A percentile compares a stretch with the other conserved stretches of the same genome.
Evolutionary conservation across 2,888 invertebrate genomes (phyloP).

Genomic region (Drosophila cognata): DNA sequence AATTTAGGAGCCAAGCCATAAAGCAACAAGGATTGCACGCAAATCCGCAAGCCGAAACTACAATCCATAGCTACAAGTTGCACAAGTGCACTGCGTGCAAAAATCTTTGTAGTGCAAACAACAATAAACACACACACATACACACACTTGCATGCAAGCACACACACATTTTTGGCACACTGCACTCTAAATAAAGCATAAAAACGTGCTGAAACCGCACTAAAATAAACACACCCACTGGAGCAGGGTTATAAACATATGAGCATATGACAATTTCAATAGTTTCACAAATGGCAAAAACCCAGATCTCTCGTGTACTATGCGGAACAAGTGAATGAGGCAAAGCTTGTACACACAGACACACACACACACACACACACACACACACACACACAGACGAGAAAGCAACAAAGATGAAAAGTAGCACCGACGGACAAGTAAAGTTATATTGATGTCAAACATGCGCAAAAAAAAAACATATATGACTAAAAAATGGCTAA

Average conservation of each 20-base stretch:
- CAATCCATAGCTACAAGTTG: constrained; percentile 17
- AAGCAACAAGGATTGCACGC: constrained; percentile 24
- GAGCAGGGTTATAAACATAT: constrained; percentile 61
- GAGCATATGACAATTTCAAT: constrained; percentile 71
- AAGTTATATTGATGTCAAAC: constrained; percentile 77
- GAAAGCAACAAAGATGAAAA: constrained; percentile 41
- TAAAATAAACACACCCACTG: constrained; percentile 31
- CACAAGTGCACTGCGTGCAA: constrained; percentile 8
- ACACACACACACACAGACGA: constrained; percentile 14
- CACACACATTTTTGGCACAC: constrained; percentile 11
- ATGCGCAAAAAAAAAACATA: constrained; percentile 58
- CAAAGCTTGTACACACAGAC: constrained; percentile 39
- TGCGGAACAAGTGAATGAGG: constrained; percentile 68
- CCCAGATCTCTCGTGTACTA: constrained; percentile 55
- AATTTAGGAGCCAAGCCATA: constrained; percentile 4
- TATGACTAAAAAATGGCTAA: constrained; percentile 26
- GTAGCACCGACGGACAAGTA: constrained; percentile 51
- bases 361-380: constrained; percentile 13
- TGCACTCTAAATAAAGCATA: constrained; percentile 38
- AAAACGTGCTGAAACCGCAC: constrained; percentile 45
- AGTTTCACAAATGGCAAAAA: constrained; percentile 55
- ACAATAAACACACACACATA: constrained; percentile 34
- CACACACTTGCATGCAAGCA: neutral
- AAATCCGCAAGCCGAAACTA: neutral
- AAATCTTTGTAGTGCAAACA: constrained; percentile 45